Evolutionary conservation across 2,797 vertebrate genomes (phyloP).

Genomic region (Peromyscus eremicus): DNA sequence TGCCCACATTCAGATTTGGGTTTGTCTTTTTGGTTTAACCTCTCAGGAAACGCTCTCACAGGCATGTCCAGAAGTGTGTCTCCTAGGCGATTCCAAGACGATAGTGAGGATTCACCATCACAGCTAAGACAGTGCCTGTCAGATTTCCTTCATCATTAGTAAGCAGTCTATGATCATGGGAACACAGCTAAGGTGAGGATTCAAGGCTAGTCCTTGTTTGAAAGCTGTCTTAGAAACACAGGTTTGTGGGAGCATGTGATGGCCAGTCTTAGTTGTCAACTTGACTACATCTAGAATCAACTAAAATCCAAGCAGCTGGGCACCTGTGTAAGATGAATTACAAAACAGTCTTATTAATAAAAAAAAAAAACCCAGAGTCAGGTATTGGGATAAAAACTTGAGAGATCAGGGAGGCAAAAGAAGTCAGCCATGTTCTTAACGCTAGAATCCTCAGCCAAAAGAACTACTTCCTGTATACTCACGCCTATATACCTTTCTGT

Average conservation of each 20-base stretch:
- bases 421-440: too few relatives aligned
- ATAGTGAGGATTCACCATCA: background rate
- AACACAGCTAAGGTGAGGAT: background rate
- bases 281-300: too few relatives aligned
- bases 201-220: background rate
- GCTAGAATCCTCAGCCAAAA: too few relatives aligned
- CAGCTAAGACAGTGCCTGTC: background rate
- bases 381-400: too few relatives aligned
- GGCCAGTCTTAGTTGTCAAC: background rate
- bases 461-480: too few relatives aligned
- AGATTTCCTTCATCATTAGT: background rate
- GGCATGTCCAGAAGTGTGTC: background rate
- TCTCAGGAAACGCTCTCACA: background rate
- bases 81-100: background rate
- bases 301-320: background rate
- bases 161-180: background rate
- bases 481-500: too few relatives aligned
- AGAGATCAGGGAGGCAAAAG: too few relatives aligned
- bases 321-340: too few relatives aligned
- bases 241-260: background rate
- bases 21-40: background rate
- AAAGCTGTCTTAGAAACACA: background rate
- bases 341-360: too few relatives aligned
- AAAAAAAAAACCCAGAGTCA: too few relatives aligned
- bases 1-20: too few relatives aligned